A percentile compares a stretch with the other conserved stretches of the same genome.
phyloP scores from a whole-genome alignment of 2,113 vertebrate species.

The Excalfactoria chinensis region DNA sequence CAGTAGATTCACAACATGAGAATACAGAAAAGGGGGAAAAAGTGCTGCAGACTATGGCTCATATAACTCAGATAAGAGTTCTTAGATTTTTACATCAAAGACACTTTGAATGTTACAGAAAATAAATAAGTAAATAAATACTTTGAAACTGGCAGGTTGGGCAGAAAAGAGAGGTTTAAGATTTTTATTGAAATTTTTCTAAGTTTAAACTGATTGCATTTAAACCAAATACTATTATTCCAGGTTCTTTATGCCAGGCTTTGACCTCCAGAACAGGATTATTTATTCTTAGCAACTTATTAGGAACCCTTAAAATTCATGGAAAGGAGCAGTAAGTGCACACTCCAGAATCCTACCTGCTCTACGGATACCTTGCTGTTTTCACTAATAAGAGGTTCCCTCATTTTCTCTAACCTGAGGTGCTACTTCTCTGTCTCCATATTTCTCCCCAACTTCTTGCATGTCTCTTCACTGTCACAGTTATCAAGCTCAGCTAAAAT shows the following conservation, averaged over 20 bases:
- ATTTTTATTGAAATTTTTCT: background rate
- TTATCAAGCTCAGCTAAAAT: constrained; percentile 52
- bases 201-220: background rate
- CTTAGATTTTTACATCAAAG: constrained; percentile 24
- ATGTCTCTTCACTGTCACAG: constrained; percentile 34
- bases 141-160: background rate
- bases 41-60: background rate
- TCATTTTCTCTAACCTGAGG: constrained; percentile 29
- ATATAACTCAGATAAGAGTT: background rate
- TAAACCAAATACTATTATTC: background rate
- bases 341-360: background rate
- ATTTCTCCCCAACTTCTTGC: constrained; percentile 38
- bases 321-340: constrained; percentile 38
- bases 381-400: constrained; percentile 28
- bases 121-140: background rate
- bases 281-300: background rate
- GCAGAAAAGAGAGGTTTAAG: background rate
- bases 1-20: background rate
- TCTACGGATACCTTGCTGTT: constrained; percentile 32
- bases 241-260: background rate
- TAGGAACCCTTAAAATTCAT: constrained; percentile 52
- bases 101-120: background rate
- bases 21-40: accelerated
- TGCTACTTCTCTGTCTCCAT: constrained; percentile 42
- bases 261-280: constrained; percentile 2